These are phyloP conservation scores for Tenualosa thibaudeaui DNA, from an alignment of 2,797 vertebrate genomes.

Conservation along the genomic window DNA sequence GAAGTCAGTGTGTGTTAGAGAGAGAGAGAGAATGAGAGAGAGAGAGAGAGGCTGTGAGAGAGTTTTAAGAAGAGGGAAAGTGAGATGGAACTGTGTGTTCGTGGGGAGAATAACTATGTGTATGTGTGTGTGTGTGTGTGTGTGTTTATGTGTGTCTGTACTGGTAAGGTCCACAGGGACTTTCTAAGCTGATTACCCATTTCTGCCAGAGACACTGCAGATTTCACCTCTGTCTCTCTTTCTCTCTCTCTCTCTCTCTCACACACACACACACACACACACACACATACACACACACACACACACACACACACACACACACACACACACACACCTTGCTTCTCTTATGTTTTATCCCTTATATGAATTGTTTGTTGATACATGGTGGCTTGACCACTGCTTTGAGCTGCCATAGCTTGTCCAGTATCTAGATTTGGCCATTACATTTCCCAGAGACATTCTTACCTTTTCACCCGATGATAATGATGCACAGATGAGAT, in stretches of 20 bases:
- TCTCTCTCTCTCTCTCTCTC: constrained; percentile 1
- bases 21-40: background rate
- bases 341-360: background rate
- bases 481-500: too few relatives aligned
- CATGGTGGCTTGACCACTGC: too few relatives aligned
- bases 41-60: background rate
- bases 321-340: background rate
- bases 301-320: background rate
- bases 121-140: too few relatives aligned
- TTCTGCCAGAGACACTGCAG: background rate
- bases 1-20: background rate
- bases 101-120: background rate
- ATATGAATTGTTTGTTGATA: too few relatives aligned
- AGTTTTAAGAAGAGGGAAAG: background rate
- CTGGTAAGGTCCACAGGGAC: background rate
- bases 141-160: background rate
- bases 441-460: too few relatives aligned
- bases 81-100: background rate
- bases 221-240: background rate
- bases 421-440: too few relatives aligned
- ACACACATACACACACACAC: background rate
- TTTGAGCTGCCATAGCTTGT: too few relatives aligned
- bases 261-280: background rate
- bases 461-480: too few relatives aligned
- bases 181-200: background rate